Evolutionary conservation across 2,797 vertebrate genomes (phyloP).

Genomic region (Squalus acanthias): DNA sequence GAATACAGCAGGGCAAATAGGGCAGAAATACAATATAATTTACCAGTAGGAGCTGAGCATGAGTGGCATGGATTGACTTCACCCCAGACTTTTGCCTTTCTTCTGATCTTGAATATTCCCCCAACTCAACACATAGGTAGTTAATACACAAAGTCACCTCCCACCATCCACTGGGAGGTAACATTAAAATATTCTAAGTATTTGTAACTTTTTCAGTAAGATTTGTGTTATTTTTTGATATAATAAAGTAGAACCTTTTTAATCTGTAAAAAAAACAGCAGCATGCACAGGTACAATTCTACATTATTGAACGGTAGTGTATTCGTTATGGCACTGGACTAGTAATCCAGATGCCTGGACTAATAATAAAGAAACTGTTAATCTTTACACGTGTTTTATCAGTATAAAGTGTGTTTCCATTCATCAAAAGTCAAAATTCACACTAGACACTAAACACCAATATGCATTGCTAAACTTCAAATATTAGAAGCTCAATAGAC

Average conservation of each 20-base stretch:
- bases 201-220: background rate
- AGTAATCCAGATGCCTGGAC: background rate
- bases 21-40: background rate
- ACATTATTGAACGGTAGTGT: background rate
- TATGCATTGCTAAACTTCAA: too few species aligned
- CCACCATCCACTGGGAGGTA: background rate
- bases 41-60: background rate
- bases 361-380: background rate
- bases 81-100: background rate
- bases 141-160: background rate
- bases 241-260: background rate
- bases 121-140: background rate
- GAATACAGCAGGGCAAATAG: background rate
- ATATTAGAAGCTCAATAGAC: too few species aligned
- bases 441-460: too few species aligned
- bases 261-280: background rate
- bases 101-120: background rate
- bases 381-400: background rate
- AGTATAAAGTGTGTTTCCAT: background rate
- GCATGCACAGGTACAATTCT: background rate
- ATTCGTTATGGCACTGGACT: background rate
- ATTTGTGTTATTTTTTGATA: background rate
- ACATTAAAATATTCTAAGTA: background rate
- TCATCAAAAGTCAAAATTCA: too few species aligned
- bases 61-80: background rate